Evolutionary conservation across 2,113 vertebrate species (phyloP), one percentile per base, ranked within the genome.

Genomic region (Gnathonemus longibarbis): DNA sequence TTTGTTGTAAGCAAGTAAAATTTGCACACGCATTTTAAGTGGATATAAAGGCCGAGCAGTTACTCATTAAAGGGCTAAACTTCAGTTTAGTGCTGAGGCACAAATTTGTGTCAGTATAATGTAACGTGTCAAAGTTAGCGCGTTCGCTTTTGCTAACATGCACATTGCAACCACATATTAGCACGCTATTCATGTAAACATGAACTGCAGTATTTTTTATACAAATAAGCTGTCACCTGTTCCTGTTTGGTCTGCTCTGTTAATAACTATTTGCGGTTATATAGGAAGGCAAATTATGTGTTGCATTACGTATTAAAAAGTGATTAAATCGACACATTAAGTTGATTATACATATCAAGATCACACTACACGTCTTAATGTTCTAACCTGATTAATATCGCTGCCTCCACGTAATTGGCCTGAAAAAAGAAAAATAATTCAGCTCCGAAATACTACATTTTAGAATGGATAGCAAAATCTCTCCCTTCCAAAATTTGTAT

Each of bases 21-120:
- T 49, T 3, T 86, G 9, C 48, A 86, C 45, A n/a, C 21, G 21
- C n/a, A 27, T 48, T 85, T n/a, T 49, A 85, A 49, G 45, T 49
- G 24, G 74, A 90, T 84, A 88, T 91, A 90, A 66, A 53, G 87
- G 84, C 49, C n/a, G 24, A 39, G 88, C 56, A 45, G 77, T 83
- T 87, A 89, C 87, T 66, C 46, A 77, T 66, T 53, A 42, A 90
- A 84, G 66, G 87, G 70, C 89, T 84, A 84, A 88, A 53, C 42
- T 83, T 88, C 56, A 83, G 48, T 49, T 50, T 87, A 83, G 53
- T 56, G 80, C 46, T 19, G 24, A 19, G 9, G 70, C 31, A 77
- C 74, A 39, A 39, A 39, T 39, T 31, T 39, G 27, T 39, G 31
- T 3, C 70, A 2, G 1, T 74, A 15, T 13, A 4, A 15, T 35